These are phyloP conservation scores for Schizaphis graminum DNA, from an alignment of 2,888 invertebrate species.

Conservation along the genomic window DNA sequence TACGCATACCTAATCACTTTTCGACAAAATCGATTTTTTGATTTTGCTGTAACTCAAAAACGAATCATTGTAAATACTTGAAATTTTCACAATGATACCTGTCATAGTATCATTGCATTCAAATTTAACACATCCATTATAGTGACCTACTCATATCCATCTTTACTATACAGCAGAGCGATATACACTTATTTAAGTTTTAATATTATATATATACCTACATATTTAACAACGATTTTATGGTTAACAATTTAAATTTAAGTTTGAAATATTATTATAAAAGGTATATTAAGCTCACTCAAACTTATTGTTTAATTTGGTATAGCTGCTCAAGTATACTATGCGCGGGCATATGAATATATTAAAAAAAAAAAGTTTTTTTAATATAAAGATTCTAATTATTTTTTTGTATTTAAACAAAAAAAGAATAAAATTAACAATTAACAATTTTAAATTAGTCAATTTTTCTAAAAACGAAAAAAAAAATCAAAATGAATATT, in stretches of 20 bases:
- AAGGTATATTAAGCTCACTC: background rate
- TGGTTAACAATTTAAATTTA: background rate
- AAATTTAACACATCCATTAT: too few species aligned
- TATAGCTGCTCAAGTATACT: background rate
- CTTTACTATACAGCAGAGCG: too few species aligned
- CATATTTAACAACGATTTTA: background rate
- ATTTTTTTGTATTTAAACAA: background rate
- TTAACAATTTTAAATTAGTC: background rate
- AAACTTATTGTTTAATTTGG: background rate
- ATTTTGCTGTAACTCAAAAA: too few species aligned
- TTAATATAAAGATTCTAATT: background rate
- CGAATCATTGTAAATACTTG: too few species aligned
- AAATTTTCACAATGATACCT: too few species aligned
- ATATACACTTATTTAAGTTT: background rate
- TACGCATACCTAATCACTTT: too few species aligned
- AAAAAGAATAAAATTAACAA: background rate
- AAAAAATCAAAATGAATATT: background rate
- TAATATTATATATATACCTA: background rate
- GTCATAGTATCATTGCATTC: too few species aligned
- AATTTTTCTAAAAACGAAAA: background rate
- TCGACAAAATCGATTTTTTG: too few species aligned
- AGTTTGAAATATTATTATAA: background rate
- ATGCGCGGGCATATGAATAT: background rate
- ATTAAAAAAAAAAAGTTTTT: background rate
- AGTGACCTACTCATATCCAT: too few species aligned